Conservation (phyloP, 1,140 invertebrate genomes). For the Lysiphlebus fabarum region DNA sequence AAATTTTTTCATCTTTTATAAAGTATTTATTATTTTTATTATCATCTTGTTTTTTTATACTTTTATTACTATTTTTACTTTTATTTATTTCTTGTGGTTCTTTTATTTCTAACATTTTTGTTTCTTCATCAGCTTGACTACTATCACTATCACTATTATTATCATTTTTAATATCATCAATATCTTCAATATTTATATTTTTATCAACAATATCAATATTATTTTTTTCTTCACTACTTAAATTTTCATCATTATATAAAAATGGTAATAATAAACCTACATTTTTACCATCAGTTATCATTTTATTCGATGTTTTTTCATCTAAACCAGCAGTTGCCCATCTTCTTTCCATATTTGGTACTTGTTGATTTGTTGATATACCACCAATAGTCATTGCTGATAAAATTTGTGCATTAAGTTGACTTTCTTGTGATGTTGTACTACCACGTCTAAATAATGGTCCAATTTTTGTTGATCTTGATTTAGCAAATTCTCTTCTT, state of each 20-base stretch:
- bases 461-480: slow-evolving; percentile 50
- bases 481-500: slow-evolving; percentile 40
- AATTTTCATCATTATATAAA: slow-evolving; percentile 54
- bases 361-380: slow-evolving; percentile 40
- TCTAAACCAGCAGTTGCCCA: slow-evolving; percentile 49
- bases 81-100: slow-evolving; percentile 34
- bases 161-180: slow-evolving; percentile 19
- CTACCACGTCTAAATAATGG: slow-evolving; percentile 63
- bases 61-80: slow-evolving; percentile 44
- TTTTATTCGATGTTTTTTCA: slow-evolving; percentile 51
- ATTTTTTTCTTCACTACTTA: slow-evolving; percentile 51
- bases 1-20: slow-evolving; percentile 41
- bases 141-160: slow-evolving; percentile 26
- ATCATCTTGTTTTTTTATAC: slow-evolving; percentile 35
- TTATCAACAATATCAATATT: slow-evolving; percentile 57
- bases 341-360: slow-evolving; percentile 59
- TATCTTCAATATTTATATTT: slow-evolving; percentile 56
- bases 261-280: slow-evolving; percentile 57
- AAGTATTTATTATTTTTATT: slow-evolving; percentile 44
- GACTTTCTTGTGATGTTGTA: slow-evolving; percentile 75
- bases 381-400: slow-evolving; percentile 52
- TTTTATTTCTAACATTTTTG: slow-evolving; percentile 42
- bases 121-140: slow-evolving; percentile 30
- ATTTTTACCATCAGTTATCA: slow-evolving; percentile 56
- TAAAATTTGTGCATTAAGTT: slow-evolving; percentile 62